These are phyloP conservation scores for Campaea margaritaria DNA, from an alignment of 2,888 invertebrate genomes.

Conservation along the genomic window DNA sequence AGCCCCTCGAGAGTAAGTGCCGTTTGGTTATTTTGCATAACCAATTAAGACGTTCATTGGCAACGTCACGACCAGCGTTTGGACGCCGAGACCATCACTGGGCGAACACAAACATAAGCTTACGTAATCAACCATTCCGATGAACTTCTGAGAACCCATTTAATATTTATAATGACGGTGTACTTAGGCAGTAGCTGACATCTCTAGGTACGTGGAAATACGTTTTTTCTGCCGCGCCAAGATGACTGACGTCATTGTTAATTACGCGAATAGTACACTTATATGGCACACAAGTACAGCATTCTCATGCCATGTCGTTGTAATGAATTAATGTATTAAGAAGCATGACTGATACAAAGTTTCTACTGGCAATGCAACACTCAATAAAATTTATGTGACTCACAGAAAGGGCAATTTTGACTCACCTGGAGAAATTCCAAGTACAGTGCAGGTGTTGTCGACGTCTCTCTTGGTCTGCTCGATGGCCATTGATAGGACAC, in stretches of 20 bases:
- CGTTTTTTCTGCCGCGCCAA: conserved; percentile 61
- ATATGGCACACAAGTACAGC: conserved; percentile 47
- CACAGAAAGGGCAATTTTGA: conserved; percentile 49
- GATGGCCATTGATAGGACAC: conserved; percentile 93
- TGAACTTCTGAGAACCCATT: conserved; percentile 71
- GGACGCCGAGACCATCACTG: conserved; percentile 55
- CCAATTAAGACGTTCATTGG: conserved; percentile 7
- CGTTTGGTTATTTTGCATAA: not conserved
- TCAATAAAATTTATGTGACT: conserved; percentile 41
- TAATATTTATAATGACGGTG: conserved; percentile 63
- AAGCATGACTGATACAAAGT: conserved; percentile 41
- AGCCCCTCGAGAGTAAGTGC: no score
- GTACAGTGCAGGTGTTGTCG: conserved; percentile 92
- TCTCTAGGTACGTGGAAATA: conserved; percentile 60
- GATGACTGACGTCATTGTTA: conserved; percentile 70
- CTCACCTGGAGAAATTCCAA: conserved; percentile 96
- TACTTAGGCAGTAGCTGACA: conserved; percentile 62
- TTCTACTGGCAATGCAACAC: conserved; percentile 41
- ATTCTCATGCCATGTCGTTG: conserved; percentile 55
- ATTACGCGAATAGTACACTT: conserved; percentile 50
- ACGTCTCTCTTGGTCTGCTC: conserved; percentile 95
- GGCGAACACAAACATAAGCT: conserved; percentile 58
- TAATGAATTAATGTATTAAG: conserved; percentile 41
- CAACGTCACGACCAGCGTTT: conserved; percentile 45
- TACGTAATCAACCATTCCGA: conserved; percentile 72